Conservation (phyloP, 2,113 vertebrate genomes). For the Oreochromis spilurus region DNA sequence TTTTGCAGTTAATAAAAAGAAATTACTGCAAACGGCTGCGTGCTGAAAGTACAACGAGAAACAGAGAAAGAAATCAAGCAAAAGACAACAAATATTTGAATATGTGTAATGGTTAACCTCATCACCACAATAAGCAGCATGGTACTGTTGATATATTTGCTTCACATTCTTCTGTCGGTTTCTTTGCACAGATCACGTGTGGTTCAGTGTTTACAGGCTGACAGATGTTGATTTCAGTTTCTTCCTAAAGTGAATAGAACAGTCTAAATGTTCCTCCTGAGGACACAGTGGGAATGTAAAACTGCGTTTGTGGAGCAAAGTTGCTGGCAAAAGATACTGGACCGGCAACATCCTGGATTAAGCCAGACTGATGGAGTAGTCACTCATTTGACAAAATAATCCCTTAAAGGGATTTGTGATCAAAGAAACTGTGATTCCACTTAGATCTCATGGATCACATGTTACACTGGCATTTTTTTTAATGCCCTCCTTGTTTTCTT, state of each 20-base stretch:
- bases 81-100: neutral
- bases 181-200: neutral
- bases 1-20: neutral
- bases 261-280: constrained; percentile 21
- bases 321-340: constrained; percentile 40
- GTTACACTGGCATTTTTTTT: neutral
- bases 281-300: constrained; percentile 26
- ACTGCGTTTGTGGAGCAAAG: constrained; percentile 22
- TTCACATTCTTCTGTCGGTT: neutral
- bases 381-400: constrained; percentile 29
- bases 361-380: neutral
- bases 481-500: neutral
- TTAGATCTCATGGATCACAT: neutral
- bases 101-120: neutral
- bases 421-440: constrained; percentile 28
- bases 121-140: neutral
- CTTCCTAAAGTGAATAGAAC: constrained; percentile 23
- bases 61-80: neutral
- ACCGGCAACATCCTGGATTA: neutral
- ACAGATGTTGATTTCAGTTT: neutral
- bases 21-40: neutral
- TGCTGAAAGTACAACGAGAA: neutral
- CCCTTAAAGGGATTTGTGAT: constrained; percentile 29
- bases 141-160: neutral
- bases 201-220: constrained; percentile 2